Percentiles rank a stretch among this genome's conserved stretches.
phyloP scores from a whole-genome alignment of 2,113 vertebrate species.

The Piprites chloris region DNA sequence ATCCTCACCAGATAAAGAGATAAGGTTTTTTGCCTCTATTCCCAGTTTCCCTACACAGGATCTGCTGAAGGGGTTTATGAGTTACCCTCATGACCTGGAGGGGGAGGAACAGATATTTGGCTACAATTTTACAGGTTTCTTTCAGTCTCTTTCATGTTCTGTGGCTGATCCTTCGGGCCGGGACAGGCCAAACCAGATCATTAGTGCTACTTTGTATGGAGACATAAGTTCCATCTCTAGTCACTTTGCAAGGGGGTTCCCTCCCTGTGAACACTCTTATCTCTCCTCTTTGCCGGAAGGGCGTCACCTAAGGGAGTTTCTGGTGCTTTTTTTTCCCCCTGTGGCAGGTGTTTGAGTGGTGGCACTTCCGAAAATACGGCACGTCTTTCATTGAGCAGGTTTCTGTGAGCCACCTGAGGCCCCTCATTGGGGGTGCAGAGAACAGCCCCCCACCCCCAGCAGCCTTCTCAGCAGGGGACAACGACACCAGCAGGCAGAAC shows the following conservation, averaged over 20 bases:
- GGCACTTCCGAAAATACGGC: slow-evolving; percentile 97
- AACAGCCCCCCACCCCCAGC: slow-evolving; percentile 76
- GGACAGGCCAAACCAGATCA: background rate
- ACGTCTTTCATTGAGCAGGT: slow-evolving; percentile 98
- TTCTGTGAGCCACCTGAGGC: slow-evolving; percentile 92
- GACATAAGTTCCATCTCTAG: background rate
- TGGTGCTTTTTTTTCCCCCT: slow-evolving; percentile 4
- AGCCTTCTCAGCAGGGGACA: slow-evolving; percentile 83
- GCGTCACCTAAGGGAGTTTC: background rate
- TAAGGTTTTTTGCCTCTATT: background rate
- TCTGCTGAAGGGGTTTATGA: background rate
- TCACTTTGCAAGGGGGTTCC: background rate
- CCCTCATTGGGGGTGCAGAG: slow-evolving; percentile 89
- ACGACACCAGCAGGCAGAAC: slow-evolving; percentile 81
- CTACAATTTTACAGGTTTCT: background rate
- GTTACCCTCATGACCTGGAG: background rate
- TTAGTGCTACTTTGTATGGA: background rate
- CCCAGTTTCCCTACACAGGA: background rate
- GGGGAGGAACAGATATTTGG: background rate
- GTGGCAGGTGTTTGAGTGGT: slow-evolving; percentile 96
- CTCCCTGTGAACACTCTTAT: background rate
- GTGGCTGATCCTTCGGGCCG: background rate
- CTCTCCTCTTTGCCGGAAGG: background rate
- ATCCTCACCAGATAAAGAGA: background rate
- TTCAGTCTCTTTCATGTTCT: background rate